A percentile compares a stretch with the other conserved stretches of the same genome.
phyloP scores from a whole-genome alignment of 2,888 invertebrate genomes.

The Sinopyrophorus schimmeli region DNA sequence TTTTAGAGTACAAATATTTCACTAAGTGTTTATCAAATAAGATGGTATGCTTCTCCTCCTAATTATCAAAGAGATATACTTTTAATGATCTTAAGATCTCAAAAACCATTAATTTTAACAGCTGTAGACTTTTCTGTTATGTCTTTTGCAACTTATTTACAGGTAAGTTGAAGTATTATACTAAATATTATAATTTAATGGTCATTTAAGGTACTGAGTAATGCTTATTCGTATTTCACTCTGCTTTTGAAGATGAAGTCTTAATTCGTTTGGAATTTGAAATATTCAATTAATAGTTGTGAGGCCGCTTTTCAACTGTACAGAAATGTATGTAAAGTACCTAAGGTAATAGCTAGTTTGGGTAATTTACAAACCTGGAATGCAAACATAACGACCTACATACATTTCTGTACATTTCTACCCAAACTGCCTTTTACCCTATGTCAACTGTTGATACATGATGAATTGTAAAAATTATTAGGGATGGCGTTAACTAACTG shows the following conservation, averaged over 20 bases:
- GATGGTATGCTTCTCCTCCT: conserved; percentile 36
- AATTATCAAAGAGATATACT: conserved; percentile 35
- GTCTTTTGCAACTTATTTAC: conserved; percentile 32
- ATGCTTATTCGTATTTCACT: conserved; percentile 31
- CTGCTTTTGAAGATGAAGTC: conserved; percentile 25
- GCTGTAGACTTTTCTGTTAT: conserved; percentile 41
- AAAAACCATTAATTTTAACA: conserved; percentile 39
- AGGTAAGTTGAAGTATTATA: conserved; percentile 9
- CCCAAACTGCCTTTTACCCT: too few species aligned
- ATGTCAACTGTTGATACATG: too few species aligned
- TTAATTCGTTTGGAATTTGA: too few species aligned
- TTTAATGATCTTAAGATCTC: conserved; percentile 41
- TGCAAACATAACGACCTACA: too few species aligned
- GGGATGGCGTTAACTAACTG: too few species aligned
- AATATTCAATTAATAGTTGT: too few species aligned
- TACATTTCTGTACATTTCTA: too few species aligned
- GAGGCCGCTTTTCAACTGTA: too few species aligned
- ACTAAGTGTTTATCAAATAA: conserved; percentile 34
- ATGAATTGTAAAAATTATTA: too few species aligned
- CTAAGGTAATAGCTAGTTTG: too few species aligned
- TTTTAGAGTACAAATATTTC: conserved; percentile 31
- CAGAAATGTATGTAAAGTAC: too few species aligned
- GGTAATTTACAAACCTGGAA: too few species aligned
- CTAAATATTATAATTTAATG: background rate
- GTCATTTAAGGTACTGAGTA: conserved; percentile 25